Evolutionary conservation across 1,140 invertebrate species (phyloP).

Genomic region (Aphelenchoides besseyi): DNA sequence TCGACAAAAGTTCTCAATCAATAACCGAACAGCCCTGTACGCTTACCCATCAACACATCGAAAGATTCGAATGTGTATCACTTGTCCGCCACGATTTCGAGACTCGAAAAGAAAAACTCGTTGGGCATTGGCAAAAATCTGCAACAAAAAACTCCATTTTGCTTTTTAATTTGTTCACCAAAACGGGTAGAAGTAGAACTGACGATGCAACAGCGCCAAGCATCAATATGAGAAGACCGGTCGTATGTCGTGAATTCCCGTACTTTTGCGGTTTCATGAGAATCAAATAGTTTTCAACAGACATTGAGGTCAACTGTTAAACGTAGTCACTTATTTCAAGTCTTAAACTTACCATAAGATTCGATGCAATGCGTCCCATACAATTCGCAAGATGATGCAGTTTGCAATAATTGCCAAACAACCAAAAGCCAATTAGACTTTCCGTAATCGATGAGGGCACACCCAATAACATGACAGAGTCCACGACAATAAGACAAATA

Average conservation of each 20-base stretch:
- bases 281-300: constrained; percentile 15
- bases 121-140: constrained; percentile 33
- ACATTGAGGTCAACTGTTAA: constrained; percentile 25
- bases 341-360: constrained; percentile 25
- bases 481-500: constrained; percentile 13
- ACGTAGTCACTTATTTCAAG: constrained; percentile 18
- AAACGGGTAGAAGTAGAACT: constrained; percentile 20
- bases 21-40: not conserved
- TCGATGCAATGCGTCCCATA: constrained; percentile 25
- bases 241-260: constrained; percentile 27
- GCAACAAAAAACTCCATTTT: not conserved
- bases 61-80: constrained; percentile 26
- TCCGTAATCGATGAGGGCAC: constrained; percentile 29
- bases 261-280: not conserved
- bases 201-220: constrained; percentile 17
- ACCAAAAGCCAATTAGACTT: constrained; percentile 27
- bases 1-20: not conserved
- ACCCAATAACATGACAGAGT: constrained; percentile 25
- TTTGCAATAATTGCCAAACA: constrained; percentile 32
- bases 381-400: constrained; percentile 26
- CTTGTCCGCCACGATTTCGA: constrained; percentile 11
- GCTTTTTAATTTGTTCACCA: not conserved
- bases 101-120: constrained; percentile 27
- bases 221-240: constrained; percentile 18
- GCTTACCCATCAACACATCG: constrained; percentile 26